Conservation (phyloP, 2,113 vertebrate species). For the Thalassarche chlororhynchos region DNA sequence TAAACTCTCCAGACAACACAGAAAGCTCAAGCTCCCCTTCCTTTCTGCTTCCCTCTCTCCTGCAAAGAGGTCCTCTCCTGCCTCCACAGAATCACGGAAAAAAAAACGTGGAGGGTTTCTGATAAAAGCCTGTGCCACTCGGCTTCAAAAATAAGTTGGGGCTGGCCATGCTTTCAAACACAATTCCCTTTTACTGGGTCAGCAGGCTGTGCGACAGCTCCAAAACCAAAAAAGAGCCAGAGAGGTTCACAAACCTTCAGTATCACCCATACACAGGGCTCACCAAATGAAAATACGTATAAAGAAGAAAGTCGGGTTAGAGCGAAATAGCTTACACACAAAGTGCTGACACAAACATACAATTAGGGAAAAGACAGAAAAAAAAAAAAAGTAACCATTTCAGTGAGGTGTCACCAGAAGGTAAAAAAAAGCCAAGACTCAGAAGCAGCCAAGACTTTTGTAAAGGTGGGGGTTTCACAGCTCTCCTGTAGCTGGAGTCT, state of each 20-base stretch:
- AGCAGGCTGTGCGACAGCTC: not conserved
- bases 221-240: not conserved
- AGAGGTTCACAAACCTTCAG: not conserved
- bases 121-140: fast-evolving
- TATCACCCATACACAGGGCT: not conserved
- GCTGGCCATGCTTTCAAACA: not conserved
- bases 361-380: not conserved
- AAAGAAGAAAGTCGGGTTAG: not conserved
- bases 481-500: not conserved
- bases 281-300: not conserved
- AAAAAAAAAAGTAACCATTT: not conserved
- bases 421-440: not conserved
- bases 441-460: not conserved
- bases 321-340: not conserved
- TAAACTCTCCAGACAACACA: not conserved
- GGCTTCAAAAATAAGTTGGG: not conserved
- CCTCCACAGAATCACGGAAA: not conserved
- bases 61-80: not conserved
- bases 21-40: not conserved
- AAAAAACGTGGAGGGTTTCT: fast-evolving
- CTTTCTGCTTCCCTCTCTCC: not conserved
- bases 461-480: not conserved
- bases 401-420: not conserved
- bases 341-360: not conserved
- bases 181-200: not conserved